Evolutionary conservation across 2,888 invertebrate species (phyloP), one percentile per base, ranked within the genome.

Genomic region (Cantharis flavilabris): DNA sequence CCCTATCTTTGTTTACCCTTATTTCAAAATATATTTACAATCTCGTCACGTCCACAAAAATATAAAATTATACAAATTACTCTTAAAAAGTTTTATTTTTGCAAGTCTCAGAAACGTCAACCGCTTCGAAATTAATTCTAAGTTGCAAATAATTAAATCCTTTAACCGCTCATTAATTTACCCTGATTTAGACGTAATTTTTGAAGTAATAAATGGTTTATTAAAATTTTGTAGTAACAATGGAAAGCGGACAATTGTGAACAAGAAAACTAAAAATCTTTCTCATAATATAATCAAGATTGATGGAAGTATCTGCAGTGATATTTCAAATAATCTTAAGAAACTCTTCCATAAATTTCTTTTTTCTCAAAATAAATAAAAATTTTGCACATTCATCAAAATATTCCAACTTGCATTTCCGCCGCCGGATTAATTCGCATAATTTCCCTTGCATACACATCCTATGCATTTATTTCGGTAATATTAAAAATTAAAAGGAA

Each of bases 1-100:
- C 13, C 30, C 20, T 72, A n/a, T 69, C 30, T 65, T 18, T 64
- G 69, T 77, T 70, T 74, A 20, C 67, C 13, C 16, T 63, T 69
- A 73, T 23, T 65, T 69, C 69, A 67, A 70, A 63, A 71, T 72
- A 72, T 72, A 75, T 77, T 77, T 63, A 70, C 62, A 67, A 65
- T 49, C 70, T 30, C 20, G 72, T 77, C 77, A 77, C 77, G 77
- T 49, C n/a, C 49, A 49, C 49, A 49, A 49, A 49, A 49, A 49
- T 49, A 49, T 49, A 49, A 49, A 49, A 49, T 49, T 49, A 49
- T 49, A 49, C 49, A 49, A 49, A 49, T 49, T 49, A 49, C 49
- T 49, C 49, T 33, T 13, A n/a, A 49, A 49, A 49, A 49, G n/a
- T 49, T 49, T 49, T 49, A n/a, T 49, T 49, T 49, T 33, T 49